Evolutionary conservation across 1,140 invertebrate genomes (phyloP).

Genomic region (Pseudomyrmex dendroicus): DNA sequence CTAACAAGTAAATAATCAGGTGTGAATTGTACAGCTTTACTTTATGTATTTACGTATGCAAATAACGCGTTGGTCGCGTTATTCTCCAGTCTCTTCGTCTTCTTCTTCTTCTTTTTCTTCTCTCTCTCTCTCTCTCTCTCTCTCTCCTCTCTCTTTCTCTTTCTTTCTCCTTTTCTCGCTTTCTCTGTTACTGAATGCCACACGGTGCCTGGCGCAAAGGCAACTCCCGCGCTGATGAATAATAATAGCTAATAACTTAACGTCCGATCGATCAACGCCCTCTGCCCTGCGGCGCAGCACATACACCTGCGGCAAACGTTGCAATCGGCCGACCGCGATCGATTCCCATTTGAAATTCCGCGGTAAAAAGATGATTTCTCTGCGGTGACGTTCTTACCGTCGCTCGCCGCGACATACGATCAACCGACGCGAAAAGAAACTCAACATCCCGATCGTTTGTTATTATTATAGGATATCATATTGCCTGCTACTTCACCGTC

Average conservation of each 20-base stretch:
- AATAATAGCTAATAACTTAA: conserved; percentile 69
- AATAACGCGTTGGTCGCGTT: not conserved
- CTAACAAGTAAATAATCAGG: not conserved
- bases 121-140: not conserved
- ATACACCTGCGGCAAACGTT: conserved; percentile 54
- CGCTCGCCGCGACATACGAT: conserved; percentile 26
- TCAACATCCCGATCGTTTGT: conserved; percentile 29
- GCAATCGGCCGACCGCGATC: conserved; percentile 8
- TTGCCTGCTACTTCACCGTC: conserved; percentile 15
- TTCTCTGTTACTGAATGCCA: conserved; percentile 39
- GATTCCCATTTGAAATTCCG: conserved; percentile 53
- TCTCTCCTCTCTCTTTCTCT: not conserved
- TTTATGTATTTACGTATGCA: conserved; percentile 21
- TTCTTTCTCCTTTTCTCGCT: not conserved
- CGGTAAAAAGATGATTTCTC: conserved; percentile 1
- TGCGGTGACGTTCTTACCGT: conserved; percentile 1
- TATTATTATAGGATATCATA: conserved; percentile 37
- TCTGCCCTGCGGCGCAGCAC: not conserved
- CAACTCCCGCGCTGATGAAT: conserved; percentile 63
- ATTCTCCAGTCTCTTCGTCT: not conserved
- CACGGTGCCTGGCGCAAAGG: conserved; percentile 39
- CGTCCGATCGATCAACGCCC: conserved; percentile 55
- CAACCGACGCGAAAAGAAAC: conserved; percentile 27
- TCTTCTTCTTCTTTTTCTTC: not conserved
- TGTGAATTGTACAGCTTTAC: conserved; percentile 9